Percentiles rank a stretch among this genome's conserved stretches.
These are phyloP conservation scores for Enteromius trimaculatus DNA, from an alignment of 2,797 vertebrate species.

Conservation along the genomic window DNA sequence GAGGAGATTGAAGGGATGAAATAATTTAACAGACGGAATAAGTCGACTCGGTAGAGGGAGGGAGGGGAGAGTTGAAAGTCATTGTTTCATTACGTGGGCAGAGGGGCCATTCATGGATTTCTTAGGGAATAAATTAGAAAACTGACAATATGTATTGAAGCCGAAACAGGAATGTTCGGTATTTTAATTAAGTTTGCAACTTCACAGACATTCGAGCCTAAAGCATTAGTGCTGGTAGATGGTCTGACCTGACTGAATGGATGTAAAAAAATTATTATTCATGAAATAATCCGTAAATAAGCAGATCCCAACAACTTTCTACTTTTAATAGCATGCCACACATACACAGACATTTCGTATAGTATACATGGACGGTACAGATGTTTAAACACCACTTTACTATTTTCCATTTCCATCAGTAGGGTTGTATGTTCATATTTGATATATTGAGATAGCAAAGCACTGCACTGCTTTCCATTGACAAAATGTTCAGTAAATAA, in stretches of 20 bases:
- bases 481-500: constrained; percentile 27
- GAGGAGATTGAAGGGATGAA: constrained; percentile 77
- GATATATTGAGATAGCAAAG: background rate
- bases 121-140: constrained; percentile 78
- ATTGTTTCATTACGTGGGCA: constrained; percentile 77
- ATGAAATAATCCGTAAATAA: constrained; percentile 26
- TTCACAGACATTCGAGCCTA: constrained; percentile 9
- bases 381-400: background rate
- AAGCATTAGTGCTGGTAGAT: constrained; percentile 19
- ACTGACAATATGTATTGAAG: constrained; percentile 72
- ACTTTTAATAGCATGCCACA: background rate
- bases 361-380: background rate
- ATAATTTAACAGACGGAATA: constrained; percentile 80
- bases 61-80: constrained; percentile 73
- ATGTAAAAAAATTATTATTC: background rate
- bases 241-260: background rate
- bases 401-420: background rate
- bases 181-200: constrained; percentile 71
- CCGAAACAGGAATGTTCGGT: constrained; percentile 57
- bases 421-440: constrained; percentile 9
- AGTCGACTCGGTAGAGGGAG: constrained; percentile 64
- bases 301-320: background rate
- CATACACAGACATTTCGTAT: background rate
- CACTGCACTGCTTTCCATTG: background rate
- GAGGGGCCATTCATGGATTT: constrained; percentile 78